A percentile compares a stretch with the other conserved stretches of the same genome.
Evolutionary conservation across 2,113 vertebrate genomes (phyloP).

Genomic region (Trogon melanurus): DNA sequence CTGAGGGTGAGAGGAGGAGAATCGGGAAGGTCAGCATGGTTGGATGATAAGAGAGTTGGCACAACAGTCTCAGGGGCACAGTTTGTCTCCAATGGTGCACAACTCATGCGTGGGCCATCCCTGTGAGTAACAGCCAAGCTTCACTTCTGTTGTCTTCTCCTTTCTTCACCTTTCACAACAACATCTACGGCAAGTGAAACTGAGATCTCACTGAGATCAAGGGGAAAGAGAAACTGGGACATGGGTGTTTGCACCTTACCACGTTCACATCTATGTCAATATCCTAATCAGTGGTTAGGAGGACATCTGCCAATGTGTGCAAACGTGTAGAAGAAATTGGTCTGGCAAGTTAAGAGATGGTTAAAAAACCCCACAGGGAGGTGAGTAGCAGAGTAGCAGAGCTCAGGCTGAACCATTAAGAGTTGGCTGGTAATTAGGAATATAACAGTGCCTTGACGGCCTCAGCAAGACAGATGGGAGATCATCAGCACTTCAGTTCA

Average conservation of each 20-base stretch:
- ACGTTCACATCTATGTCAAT: neutral
- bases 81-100: neutral
- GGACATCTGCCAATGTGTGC: neutral
- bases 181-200: neutral
- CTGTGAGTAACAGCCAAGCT: neutral
- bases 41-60: neutral
- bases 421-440: neutral
- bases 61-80: neutral
- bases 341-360: neutral
- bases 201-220: neutral
- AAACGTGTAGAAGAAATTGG: neutral
- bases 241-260: neutral
- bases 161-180: neutral
- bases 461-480: neutral
- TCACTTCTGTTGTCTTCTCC: neutral
- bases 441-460: neutral
- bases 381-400: neutral
- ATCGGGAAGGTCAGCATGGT: neutral
- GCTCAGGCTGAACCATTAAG: neutral
- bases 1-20: neutral
- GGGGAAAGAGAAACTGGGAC: neutral
- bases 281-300: neutral
- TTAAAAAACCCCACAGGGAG: neutral
- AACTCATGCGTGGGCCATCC: neutral
- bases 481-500: neutral